These are phyloP conservation scores for Lycocerus yunnanus DNA, from an alignment of 2,888 invertebrate species.

Conservation along the genomic window DNA sequence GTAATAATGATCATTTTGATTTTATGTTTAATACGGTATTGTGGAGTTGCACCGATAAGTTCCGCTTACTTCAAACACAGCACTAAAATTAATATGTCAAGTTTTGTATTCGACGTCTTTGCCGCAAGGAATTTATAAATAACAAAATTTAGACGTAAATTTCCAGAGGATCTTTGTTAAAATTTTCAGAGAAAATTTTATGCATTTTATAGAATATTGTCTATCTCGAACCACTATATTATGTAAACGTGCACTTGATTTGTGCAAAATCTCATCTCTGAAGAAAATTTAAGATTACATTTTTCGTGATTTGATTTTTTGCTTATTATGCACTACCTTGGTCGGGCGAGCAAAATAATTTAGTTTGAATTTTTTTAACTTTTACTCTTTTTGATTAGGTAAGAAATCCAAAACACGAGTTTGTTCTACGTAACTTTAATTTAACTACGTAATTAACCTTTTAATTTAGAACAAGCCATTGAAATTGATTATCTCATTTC, in stretches of 20 bases:
- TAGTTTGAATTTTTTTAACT: too few relatives aligned
- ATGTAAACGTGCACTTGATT: too few relatives aligned
- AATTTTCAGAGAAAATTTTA: too few relatives aligned
- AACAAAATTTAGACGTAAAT: too few relatives aligned
- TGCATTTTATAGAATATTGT: too few relatives aligned
- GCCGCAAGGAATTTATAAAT: background rate
- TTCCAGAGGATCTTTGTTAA: too few relatives aligned
- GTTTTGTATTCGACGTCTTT: background rate
- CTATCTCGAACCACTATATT: too few relatives aligned
- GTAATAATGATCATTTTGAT: constrained; percentile 40
- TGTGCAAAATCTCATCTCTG: too few relatives aligned
- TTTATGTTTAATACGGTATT: constrained; percentile 12
- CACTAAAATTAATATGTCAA: background rate
- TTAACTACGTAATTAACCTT: background rate
- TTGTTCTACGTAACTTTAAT: background rate
- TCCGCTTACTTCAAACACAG: background rate
- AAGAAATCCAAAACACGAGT: background rate
- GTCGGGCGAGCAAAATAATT: too few relatives aligned
- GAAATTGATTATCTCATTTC: background rate
- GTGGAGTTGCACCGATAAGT: background rate
- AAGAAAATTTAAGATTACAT: too few relatives aligned
- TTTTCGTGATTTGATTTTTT: too few relatives aligned
- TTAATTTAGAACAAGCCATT: background rate
- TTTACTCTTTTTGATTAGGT: background rate
- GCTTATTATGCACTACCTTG: too few relatives aligned